Evolutionary conservation across 2,888 invertebrate species (phyloP).

Genomic region (Xestia rhomboidea): DNA sequence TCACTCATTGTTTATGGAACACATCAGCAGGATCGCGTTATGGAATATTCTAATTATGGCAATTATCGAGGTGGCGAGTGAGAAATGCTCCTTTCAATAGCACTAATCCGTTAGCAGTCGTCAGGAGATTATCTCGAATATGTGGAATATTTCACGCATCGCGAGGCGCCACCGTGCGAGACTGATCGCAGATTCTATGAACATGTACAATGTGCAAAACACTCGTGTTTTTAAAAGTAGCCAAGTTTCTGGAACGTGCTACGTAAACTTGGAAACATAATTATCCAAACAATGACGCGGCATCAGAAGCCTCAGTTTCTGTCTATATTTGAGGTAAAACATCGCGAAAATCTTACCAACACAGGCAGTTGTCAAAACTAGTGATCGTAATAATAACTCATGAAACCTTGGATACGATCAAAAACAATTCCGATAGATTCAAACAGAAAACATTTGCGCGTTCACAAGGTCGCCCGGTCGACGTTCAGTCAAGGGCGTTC

Average conservation of each 20-base stretch:
- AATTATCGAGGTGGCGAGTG: slow-evolving; percentile 70
- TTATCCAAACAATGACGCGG: slow-evolving; percentile 25
- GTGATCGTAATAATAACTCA: slow-evolving; percentile 61
- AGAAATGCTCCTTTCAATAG: slow-evolving; percentile 63
- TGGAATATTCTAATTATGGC: slow-evolving; percentile 79
- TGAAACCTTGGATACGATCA: slow-evolving; percentile 71
- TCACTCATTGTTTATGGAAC: slow-evolving; percentile 72
- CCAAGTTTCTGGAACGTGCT: slow-evolving; percentile 27
- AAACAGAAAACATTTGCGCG: slow-evolving; percentile 86
- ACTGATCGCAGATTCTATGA: slow-evolving; percentile 62
- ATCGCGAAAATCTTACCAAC: slow-evolving; percentile 37
- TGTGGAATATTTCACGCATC: slow-evolving; percentile 69
- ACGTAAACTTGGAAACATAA: slow-evolving; percentile 3
- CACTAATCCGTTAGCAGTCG: slow-evolving; percentile 56
- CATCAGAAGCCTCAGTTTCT: neutral
- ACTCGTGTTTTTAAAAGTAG: slow-evolving; percentile 34
- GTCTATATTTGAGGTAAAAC: slow-evolving; percentile 1
- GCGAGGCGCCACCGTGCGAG: slow-evolving; percentile 68
- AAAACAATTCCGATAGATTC: slow-evolving; percentile 83
- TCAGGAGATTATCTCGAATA: slow-evolving; percentile 64
- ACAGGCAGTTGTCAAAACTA: slow-evolving; percentile 57
- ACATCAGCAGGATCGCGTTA: slow-evolving; percentile 69
- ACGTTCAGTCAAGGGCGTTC: slow-evolving; percentile 88
- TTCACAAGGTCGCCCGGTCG: slow-evolving; percentile 88
- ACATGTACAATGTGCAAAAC: slow-evolving; percentile 25